Percentiles rank a stretch among this genome's conserved stretches.
phyloP scores from a whole-genome alignment of 1,140 invertebrate species.

The Lysiphlebus fabarum region DNA sequence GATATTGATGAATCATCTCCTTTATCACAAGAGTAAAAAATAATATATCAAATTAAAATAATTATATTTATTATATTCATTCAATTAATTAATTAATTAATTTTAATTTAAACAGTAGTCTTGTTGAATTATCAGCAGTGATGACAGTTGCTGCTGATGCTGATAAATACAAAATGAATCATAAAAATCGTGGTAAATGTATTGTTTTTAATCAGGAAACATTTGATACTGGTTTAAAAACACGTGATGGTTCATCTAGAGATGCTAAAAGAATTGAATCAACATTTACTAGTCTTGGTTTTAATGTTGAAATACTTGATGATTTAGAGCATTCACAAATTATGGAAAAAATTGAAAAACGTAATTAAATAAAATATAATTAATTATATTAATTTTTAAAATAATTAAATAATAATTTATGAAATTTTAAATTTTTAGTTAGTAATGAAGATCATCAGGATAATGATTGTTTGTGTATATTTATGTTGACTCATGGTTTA shows the following conservation, averaged over 20 bases:
- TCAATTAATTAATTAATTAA: too few species aligned
- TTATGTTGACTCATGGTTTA: slow-evolving; percentile 65
- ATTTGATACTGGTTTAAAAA: slow-evolving; percentile 47
- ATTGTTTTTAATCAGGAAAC: slow-evolving; percentile 74
- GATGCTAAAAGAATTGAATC: slow-evolving; percentile 38
- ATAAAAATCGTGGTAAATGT: slow-evolving; percentile 64
- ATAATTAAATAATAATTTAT: slow-evolving; percentile 1
- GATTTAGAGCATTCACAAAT: slow-evolving; percentile 36
- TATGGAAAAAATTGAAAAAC: slow-evolving; percentile 33
- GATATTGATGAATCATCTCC: too few species aligned
- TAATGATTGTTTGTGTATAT: slow-evolving; percentile 61
- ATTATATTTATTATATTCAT: too few species aligned
- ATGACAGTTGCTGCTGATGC: slow-evolving; percentile 44
- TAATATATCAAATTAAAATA: neutral
- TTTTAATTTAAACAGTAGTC: neutral
- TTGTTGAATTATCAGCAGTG: neutral
- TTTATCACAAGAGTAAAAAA: neutral
- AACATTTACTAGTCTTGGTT: slow-evolving; percentile 41
- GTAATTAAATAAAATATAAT: slow-evolving; percentile 28
- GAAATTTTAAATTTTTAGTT: slow-evolving; percentile 32
- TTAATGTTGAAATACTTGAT: slow-evolving; percentile 34
- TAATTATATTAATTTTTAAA: neutral
- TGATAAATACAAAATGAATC: slow-evolving; percentile 65
- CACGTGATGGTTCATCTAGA: slow-evolving; percentile 36
- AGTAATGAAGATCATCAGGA: slow-evolving; percentile 56